Evolutionary conservation across 2,113 vertebrate species (phyloP).

Genomic region (Odocoileus hemionus): DNA sequence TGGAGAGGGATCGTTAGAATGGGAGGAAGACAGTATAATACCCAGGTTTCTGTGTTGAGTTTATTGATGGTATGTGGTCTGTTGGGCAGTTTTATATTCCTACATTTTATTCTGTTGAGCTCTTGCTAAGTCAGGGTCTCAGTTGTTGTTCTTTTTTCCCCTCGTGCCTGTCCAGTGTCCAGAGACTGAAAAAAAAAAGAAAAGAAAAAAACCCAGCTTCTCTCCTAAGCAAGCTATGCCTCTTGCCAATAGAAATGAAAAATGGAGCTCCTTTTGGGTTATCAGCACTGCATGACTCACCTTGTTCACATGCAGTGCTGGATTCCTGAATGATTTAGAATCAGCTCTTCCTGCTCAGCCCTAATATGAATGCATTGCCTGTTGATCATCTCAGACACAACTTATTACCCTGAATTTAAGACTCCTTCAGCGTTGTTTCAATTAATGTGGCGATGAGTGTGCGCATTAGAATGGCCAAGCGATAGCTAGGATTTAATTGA

Average conservation of each 20-base stretch:
- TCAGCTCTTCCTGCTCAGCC: background rate
- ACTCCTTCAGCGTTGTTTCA: slow-evolving; percentile 57
- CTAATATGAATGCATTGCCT: slow-evolving; percentile 6
- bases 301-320: background rate
- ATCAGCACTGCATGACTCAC: background rate
- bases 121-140: background rate
- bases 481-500: slow-evolving; percentile 71
- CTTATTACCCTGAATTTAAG: slow-evolving; percentile 68
- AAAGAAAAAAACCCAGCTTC: background rate
- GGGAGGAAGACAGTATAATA: background rate
- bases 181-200: background rate
- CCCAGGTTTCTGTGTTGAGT: background rate
- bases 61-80: background rate
- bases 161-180: background rate
- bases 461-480: slow-evolving; percentile 47
- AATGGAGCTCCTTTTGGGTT: background rate
- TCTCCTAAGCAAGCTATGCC: background rate
- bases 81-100: background rate
- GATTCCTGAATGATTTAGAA: slow-evolving; percentile 52
- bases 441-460: slow-evolving; percentile 50
- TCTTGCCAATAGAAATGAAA: background rate
- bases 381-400: slow-evolving; percentile 58
- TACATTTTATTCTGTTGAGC: background rate
- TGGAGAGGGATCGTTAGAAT: background rate
- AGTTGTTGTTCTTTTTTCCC: background rate